phyloP scores from a whole-genome alignment of 2,888 invertebrate species.

The Dynastes tityus region DNA sequence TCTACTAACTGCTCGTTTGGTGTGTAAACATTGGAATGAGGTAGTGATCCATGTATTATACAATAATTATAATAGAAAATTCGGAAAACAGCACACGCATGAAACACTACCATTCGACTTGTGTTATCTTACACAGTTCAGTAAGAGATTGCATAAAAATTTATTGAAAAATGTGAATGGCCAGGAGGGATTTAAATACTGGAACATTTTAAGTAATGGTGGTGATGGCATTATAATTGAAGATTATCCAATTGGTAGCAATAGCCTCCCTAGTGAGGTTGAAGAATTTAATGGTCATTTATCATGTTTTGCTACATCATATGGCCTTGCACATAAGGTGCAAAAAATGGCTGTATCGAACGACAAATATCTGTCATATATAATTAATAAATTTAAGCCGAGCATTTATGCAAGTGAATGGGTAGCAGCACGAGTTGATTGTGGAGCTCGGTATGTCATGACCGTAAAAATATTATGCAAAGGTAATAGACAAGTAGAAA shows the following conservation, averaged over 20 bases:
- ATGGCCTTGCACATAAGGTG: conserved; percentile 68
- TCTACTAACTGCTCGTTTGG: neutral
- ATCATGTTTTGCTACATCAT: conserved; percentile 75
- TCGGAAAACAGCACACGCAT: conserved; percentile 51
- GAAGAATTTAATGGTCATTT: conserved; percentile 68
- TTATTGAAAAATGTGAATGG: conserved; percentile 73
- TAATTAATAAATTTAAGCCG: conserved; percentile 72
- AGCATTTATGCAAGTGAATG: conserved; percentile 73
- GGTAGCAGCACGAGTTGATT: conserved; percentile 71
- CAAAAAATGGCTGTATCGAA: conserved; percentile 70
- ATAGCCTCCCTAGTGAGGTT: conserved; percentile 67
- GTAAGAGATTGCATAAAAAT: conserved; percentile 70
- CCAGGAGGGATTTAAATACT: conserved; percentile 66
- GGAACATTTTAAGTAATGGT: conserved; percentile 63
- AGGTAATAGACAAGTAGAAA: conserved; percentile 57
- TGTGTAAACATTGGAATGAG: neutral
- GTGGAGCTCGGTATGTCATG: conserved; percentile 69
- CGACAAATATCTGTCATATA: conserved; percentile 67
- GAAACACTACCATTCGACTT: conserved; percentile 67
- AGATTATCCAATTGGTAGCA: conserved; percentile 70
- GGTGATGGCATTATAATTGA: conserved; percentile 72
- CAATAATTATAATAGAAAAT: neutral
- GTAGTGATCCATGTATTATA: neutral
- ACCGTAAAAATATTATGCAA: conserved; percentile 51
- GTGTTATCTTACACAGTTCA: conserved; percentile 69